Evolutionary conservation across 2,113 vertebrate genomes (phyloP).

Genomic region (Platichthys flesus): DNA sequence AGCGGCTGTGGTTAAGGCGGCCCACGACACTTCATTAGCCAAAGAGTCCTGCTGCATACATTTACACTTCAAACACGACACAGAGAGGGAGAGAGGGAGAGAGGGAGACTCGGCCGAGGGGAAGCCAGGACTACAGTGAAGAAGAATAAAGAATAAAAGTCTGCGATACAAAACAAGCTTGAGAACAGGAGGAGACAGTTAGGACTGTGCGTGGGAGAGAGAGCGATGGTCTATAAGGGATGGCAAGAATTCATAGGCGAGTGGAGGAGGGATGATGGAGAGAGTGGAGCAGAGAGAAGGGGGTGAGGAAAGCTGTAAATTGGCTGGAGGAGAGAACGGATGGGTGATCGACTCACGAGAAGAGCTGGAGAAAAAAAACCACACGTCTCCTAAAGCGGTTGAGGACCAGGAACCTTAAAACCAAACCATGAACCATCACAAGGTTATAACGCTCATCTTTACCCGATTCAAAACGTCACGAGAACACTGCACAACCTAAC

Average conservation of each 20-base stretch:
- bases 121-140: not conserved
- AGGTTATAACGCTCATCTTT: no score
- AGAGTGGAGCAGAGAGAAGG: conserved; percentile 2
- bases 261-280: not conserved
- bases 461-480: no score
- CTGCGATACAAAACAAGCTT: not conserved
- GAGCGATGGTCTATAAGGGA: not conserved
- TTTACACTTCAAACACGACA: conserved; percentile 68
- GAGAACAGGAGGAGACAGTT: not conserved
- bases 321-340: conserved; percentile 11
- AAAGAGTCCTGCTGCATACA: conserved; percentile 51
- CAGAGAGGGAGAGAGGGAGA: not conserved
- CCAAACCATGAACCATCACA: no score
- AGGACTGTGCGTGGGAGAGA: not conserved
- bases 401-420: not conserved
- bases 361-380: not conserved
- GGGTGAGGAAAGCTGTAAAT: conserved; percentile 9
- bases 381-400: not conserved
- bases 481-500: not conserved
- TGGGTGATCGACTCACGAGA: not conserved
- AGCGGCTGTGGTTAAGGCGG: conserved; percentile 42
- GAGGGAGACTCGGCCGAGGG: not conserved
- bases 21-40: conserved; percentile 58
- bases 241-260: not conserved
- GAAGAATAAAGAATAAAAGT: not conserved